phyloP scores from a whole-genome alignment of 2,113 vertebrate species.

The Callocephalon fimbriatum region DNA sequence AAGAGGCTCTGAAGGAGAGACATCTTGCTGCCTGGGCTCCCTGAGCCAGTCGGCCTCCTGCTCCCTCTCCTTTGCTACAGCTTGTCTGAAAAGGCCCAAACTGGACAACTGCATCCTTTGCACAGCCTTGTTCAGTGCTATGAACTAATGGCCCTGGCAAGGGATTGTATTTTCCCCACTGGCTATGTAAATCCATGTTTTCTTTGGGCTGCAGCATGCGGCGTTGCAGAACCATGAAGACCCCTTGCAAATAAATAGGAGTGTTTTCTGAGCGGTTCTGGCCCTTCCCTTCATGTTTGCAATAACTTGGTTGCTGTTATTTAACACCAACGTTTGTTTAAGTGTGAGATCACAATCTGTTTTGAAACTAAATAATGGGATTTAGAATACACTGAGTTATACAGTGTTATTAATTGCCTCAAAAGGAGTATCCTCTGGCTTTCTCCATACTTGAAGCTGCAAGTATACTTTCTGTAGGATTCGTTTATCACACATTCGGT shows the following conservation, averaged over 20 bases:
- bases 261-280: not conserved
- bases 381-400: not conserved
- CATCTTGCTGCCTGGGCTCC: rapidly evolving
- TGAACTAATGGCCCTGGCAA: not conserved
- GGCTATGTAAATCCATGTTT: not conserved
- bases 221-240: not conserved
- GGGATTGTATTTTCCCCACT: not conserved
- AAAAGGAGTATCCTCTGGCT: not conserved
- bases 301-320: not conserved
- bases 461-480: not conserved
- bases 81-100: not conserved
- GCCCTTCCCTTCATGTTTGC: not conserved
- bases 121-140: not conserved
- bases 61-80: not conserved
- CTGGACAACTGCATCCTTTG: rapidly evolving
- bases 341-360: not conserved
- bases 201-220: not conserved
- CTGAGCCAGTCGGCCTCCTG: not conserved
- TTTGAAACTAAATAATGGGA: not conserved
- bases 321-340: not conserved
- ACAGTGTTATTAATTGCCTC: too few species aligned
- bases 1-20: not conserved
- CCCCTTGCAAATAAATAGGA: not conserved
- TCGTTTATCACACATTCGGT: not conserved
- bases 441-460: not conserved